These are phyloP conservation scores for Torymus auratus DNA, from an alignment of 2,888 invertebrate species.

Conservation along the genomic window DNA sequence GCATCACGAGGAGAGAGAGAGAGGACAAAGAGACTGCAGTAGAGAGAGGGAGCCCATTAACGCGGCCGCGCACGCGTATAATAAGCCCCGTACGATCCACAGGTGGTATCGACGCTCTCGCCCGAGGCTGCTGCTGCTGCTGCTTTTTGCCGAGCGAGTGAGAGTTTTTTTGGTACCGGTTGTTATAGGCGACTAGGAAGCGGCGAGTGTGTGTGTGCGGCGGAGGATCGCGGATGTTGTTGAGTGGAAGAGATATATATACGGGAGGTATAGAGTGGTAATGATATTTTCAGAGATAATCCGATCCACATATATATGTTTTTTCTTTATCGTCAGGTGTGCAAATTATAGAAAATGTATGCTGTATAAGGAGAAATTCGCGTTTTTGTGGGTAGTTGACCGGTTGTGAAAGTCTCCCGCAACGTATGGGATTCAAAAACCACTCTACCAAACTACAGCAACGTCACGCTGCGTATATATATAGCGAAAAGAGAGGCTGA, in stretches of 20 bases:
- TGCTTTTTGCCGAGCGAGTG: constrained; percentile 69
- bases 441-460: too few relatives aligned
- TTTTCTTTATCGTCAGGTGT: too few relatives aligned
- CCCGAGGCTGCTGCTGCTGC: constrained; percentile 76
- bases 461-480: background rate
- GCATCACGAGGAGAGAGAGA: constrained; percentile 7
- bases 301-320: too few relatives aligned
- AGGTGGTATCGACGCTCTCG: constrained; percentile 58
- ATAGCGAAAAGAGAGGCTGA: constrained; percentile 20
- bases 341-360: too few relatives aligned
- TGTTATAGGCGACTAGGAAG: constrained; percentile 70
- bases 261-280: too few relatives aligned
- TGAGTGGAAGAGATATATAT: too few relatives aligned
- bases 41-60: constrained; percentile 41
- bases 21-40: constrained; percentile 26
- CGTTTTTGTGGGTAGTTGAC: too few relatives aligned
- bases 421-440: too few relatives aligned
- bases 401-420: too few relatives aligned
- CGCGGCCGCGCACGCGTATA: constrained; percentile 38
- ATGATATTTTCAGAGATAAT: too few relatives aligned
- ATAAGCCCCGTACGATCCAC: constrained; percentile 58
- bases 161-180: constrained; percentile 66
- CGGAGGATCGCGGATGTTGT: too few relatives aligned
- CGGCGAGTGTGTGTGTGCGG: constrained; percentile 42
- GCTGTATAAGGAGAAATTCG: too few relatives aligned